Percentiles rank a stretch among this genome's conserved stretches.
These are phyloP conservation scores for Euproctis similis DNA, from an alignment of 2,888 invertebrate species.

Conservation along the genomic window DNA sequence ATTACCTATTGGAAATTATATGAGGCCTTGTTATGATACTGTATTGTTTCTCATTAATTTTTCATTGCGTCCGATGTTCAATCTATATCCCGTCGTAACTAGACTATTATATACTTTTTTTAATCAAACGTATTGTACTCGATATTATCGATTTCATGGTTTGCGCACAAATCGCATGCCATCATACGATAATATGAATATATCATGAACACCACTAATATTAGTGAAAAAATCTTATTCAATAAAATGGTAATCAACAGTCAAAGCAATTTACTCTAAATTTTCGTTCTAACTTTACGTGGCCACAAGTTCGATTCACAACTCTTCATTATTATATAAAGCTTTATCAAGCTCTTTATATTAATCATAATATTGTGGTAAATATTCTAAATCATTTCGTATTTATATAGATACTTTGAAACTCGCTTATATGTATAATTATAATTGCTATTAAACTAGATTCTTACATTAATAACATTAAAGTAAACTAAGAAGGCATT, in stretches of 20 bases:
- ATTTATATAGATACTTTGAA: slow-evolving; percentile 47
- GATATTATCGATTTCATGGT: too few relatives aligned
- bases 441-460: slow-evolving; percentile 33
- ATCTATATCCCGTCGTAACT: too few relatives aligned
- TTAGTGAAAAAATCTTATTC: slow-evolving; percentile 35
- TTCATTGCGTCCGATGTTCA: too few relatives aligned
- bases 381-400: slow-evolving; percentile 42
- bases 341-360: slow-evolving; percentile 74
- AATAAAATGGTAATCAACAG: slow-evolving; percentile 48
- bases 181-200: too few relatives aligned
- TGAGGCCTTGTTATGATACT: too few relatives aligned
- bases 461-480: slow-evolving; percentile 38
- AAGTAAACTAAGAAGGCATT: slow-evolving; percentile 48
- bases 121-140: too few relatives aligned
- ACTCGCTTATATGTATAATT: slow-evolving; percentile 35
- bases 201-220: too few relatives aligned
- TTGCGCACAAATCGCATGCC: too few relatives aligned
- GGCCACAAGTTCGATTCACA: slow-evolving; percentile 75
- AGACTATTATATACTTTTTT: too few relatives aligned
- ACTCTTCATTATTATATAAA: slow-evolving; percentile 74
- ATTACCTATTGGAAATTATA: too few relatives aligned
- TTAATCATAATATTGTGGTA: slow-evolving; percentile 52
- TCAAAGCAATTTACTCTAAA: slow-evolving; percentile 56
- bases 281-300: slow-evolving; percentile 59
- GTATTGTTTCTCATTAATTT: too few relatives aligned